Base-by-base conservation (phyloP, 2,888 invertebrate species). In the Synanthedon andrenaeformis region DNA sequence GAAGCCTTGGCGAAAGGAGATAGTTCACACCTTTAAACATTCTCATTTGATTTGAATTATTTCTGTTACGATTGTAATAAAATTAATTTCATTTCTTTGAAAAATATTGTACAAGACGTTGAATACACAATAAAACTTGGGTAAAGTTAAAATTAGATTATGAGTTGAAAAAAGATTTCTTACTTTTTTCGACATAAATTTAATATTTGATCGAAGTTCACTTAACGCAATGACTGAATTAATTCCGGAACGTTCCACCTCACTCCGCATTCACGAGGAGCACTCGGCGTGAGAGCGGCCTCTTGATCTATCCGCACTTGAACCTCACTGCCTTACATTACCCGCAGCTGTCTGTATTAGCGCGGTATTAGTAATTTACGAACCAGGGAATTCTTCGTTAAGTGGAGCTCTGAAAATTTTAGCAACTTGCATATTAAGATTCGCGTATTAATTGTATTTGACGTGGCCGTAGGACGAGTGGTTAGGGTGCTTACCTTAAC, bases 191-290 rank as follows among this genome's bases (percentile, higher is more conserved):
- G 13, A 45, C 14, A 45, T 45, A 11, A 45, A 13, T 35, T 35
- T 35, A 13, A 45, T 45, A 45, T 45, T 45, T 45, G 6, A 45
- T 49, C 49, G 8, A 49, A 35, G 35, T 35, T 35, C 57, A 56
- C 57, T 64, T 55, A 59, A 64, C 63, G 60, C 61, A 57, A 64
- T 61, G 54, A 62, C 60, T 57, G 63, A 63, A 64, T 63, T 64
- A 64, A 64, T 61, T 57, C 61, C 56, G 57, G 53, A 59, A 59
- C 59, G 59, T 58, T 61, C 61, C 62, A 59, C 56, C 59, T 17
- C 53, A 52, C 60, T 53, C 52, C 52, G 55, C 57, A 23, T 19
- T 49, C 49, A 49, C 59, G 58, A 65, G 65, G 58, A 58, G 56
- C 65, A 56, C 62, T 65, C 53, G 53, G 56, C 58, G 55, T 57